Conservation (phyloP, 1,140 invertebrate genomes). For the Onthophagus taurus region DNA sequence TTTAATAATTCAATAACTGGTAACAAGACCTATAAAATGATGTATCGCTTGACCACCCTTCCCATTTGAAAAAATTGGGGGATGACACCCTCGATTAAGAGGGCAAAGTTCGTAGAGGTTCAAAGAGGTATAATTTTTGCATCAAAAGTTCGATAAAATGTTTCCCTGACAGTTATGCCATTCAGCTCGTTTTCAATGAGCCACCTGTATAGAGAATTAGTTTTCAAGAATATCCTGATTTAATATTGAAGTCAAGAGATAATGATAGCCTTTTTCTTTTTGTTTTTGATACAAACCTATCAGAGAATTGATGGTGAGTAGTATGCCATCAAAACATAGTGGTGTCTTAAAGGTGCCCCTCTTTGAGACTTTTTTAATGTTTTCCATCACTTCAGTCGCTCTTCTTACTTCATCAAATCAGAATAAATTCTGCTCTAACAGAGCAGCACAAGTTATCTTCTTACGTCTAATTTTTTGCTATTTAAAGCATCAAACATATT, state of each 20-base stretch:
- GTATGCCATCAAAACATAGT: background rate
- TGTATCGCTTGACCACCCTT: too few relatives aligned
- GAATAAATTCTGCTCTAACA: background rate
- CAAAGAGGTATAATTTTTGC: too few relatives aligned
- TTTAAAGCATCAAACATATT: background rate
- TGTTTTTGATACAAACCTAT: background rate
- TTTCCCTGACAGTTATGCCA: too few relatives aligned
- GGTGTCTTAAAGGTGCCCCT: background rate
- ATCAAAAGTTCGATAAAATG: too few relatives aligned
- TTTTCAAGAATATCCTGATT: conserved; percentile 27
- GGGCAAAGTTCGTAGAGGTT: too few relatives aligned
- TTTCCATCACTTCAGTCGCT: background rate
- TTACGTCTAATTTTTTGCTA: background rate
- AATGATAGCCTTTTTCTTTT: background rate
- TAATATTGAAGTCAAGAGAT: conserved; percentile 9
- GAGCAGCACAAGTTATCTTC: background rate
- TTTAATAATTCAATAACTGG: too few relatives aligned
- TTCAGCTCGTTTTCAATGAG: too few relatives aligned
- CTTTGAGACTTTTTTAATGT: background rate
- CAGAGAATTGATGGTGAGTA: background rate
- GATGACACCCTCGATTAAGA: too few relatives aligned
- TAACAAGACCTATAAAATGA: too few relatives aligned
- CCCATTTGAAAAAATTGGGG: too few relatives aligned
- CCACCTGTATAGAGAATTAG: conserved; percentile 21
- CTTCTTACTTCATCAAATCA: background rate